These are phyloP conservation scores for Zophobas morio DNA, from an alignment of 1,140 invertebrate species.

Conservation along the genomic window DNA sequence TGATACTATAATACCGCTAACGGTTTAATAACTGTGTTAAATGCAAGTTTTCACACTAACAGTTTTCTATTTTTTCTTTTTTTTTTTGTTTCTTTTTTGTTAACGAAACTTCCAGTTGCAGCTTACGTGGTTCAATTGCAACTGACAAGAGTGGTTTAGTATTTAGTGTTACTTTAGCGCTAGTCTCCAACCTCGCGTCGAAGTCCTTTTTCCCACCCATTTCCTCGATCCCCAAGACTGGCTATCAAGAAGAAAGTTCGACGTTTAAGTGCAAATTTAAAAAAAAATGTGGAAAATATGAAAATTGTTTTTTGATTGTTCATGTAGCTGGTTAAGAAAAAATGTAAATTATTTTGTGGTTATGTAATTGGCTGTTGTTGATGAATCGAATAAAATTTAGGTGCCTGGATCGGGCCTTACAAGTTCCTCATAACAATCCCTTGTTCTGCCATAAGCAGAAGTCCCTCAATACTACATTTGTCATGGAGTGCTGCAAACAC, in stretches of 20 bases:
- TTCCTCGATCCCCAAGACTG: conserved; percentile 27
- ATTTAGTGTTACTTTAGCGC: conserved; percentile 25
- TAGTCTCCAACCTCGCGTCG: conserved; percentile 4
- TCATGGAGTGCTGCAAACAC: conserved; percentile 77
- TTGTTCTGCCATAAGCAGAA: conserved; percentile 66
- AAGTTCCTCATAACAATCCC: conserved; percentile 66
- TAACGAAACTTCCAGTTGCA: conserved; percentile 12
- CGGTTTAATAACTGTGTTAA: conserved; percentile 39
- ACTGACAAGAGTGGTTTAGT: conserved; percentile 17
- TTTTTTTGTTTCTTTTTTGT: conserved; percentile 27
- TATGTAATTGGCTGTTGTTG: conserved; percentile 45
- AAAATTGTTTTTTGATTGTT: not conserved
- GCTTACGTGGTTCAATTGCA: not conserved
- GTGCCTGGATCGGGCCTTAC: conserved; percentile 65
- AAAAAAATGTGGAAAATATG: not conserved
- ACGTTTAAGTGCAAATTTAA: not conserved
- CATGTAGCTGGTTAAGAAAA: not conserved
- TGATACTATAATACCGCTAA: conserved; percentile 26
- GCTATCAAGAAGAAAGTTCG: conserved; percentile 40
- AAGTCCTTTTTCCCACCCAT: not conserved
- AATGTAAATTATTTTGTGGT: not conserved
- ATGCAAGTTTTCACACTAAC: conserved; percentile 48
- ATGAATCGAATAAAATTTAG: conserved; percentile 60
- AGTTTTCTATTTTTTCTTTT: conserved; percentile 38
- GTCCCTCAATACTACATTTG: conserved; percentile 71